phyloP scores from a whole-genome alignment of 2,797 vertebrate genomes.

The Pipistrellus pipistrellus region DNA sequence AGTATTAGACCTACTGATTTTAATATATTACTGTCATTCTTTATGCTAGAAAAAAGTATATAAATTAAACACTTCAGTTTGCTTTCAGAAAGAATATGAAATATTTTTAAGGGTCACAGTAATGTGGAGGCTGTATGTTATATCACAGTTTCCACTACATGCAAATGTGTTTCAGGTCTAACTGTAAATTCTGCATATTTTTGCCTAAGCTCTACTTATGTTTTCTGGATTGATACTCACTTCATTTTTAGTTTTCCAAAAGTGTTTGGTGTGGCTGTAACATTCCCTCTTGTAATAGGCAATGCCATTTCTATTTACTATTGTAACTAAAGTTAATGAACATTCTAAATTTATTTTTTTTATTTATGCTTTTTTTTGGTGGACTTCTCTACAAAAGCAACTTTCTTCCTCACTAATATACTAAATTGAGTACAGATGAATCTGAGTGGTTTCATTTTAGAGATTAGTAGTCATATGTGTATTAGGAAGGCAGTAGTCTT shows the following conservation, averaged over 20 bases:
- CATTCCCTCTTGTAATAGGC: constrained; percentile 85
- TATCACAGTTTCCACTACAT: constrained; percentile 81
- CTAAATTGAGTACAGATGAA: constrained; percentile 79
- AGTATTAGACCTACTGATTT: constrained; percentile 13
- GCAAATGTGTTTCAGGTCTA: constrained; percentile 83
- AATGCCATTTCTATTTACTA: constrained; percentile 86
- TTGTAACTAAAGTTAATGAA: constrained; percentile 88
- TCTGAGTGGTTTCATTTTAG: constrained; percentile 79
- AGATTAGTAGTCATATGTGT: constrained; percentile 64
- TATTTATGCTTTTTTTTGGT: constrained; percentile 73
- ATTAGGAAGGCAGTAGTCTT: constrained; percentile 74
- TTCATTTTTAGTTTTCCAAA: constrained; percentile 85
- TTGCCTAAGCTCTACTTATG: constrained; percentile 83
- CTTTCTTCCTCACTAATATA: constrained; percentile 83
- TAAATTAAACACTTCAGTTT: constrained; percentile 46
- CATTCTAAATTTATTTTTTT: constrained; percentile 88
- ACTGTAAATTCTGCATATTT: constrained; percentile 85
- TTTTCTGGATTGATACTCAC: constrained; percentile 82
- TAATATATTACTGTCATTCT: neutral
- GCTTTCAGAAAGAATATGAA: constrained; percentile 55
- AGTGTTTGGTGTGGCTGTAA: constrained; percentile 86
- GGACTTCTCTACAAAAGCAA: constrained; percentile 80
- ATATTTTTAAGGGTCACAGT: constrained; percentile 21
- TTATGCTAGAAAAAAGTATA: neutral
- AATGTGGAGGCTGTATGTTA: neutral